Evolutionary conservation across 2,113 vertebrate genomes (phyloP).

Genomic region (Cyrtonyx montezumae): DNA sequence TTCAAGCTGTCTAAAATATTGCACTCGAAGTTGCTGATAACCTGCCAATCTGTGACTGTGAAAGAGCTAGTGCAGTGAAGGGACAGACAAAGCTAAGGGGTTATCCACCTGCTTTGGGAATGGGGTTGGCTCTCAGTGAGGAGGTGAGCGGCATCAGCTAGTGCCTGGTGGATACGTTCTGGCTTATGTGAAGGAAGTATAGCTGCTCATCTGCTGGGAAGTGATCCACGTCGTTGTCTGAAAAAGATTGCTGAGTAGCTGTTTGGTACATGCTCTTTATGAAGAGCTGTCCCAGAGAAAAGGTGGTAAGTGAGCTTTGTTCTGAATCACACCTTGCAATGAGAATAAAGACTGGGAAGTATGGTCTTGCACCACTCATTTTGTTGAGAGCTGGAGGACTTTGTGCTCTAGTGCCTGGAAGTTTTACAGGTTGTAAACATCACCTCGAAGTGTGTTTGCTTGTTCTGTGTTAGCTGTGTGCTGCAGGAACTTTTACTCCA

Average conservation of each 20-base stretch:
- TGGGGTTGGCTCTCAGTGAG: accelerated
- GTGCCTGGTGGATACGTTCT: neutral
- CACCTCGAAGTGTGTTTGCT: neutral
- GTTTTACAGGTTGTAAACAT: neutral
- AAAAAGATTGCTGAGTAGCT: neutral
- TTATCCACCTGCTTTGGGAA: neutral
- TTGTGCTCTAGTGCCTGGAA: neutral
- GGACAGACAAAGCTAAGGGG: neutral
- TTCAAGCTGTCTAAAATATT: neutral
- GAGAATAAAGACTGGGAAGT: neutral
- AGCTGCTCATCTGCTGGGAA: neutral
- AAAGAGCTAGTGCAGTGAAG: neutral
- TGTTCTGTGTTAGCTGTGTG: neutral
- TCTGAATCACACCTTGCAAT: neutral
- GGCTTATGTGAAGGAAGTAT: neutral
- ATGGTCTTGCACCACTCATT: neutral
- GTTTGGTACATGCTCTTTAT: neutral
- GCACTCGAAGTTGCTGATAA: neutral
- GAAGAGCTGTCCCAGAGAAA: neutral
- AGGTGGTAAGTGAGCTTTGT: neutral
- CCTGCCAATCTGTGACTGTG: neutral
- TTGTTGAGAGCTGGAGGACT: neutral
- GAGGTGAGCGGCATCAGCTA: neutral
- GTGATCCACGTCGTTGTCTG: neutral
- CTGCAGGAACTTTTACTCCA: neutral